Evolutionary conservation across 2,888 invertebrate genomes (phyloP).

Genomic region (Caenorhabditis wallacei): DNA sequence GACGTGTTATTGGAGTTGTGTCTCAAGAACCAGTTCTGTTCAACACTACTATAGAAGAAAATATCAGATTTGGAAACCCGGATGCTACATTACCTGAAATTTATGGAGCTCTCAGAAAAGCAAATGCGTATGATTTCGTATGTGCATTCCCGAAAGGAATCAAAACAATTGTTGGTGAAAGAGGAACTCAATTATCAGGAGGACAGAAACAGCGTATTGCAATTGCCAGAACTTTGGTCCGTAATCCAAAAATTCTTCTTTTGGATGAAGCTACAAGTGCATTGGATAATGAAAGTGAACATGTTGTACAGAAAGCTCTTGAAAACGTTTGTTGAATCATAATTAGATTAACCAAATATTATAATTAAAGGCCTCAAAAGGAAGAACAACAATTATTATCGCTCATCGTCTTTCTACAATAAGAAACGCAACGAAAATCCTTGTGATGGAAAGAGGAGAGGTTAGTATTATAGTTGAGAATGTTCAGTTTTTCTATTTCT

Average conservation of each 20-base stretch:
- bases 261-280: conserved; percentile 71
- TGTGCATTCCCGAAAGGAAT: conserved; percentile 83
- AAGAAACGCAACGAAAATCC: conserved; percentile 84
- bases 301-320: conserved; percentile 84
- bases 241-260: conserved; percentile 65
- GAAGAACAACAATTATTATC: conserved; percentile 84
- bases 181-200: conserved; percentile 84
- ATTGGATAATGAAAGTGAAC: conserved; percentile 75
- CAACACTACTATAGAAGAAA: conserved; percentile 85
- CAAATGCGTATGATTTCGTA: conserved; percentile 84
- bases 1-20: conserved; percentile 84
- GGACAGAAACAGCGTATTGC: conserved; percentile 83
- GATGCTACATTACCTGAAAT: conserved; percentile 70
- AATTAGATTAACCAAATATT: neutral
- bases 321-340: conserved; percentile 84
- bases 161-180: conserved; percentile 84
- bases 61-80: conserved; percentile 83
- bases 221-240: conserved; percentile 67
- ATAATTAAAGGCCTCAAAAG: conserved; percentile 80
- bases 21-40: conserved; percentile 87
- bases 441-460: conserved; percentile 83
- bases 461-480: conserved; percentile 73
- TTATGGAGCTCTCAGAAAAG: conserved; percentile 79
- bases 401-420: conserved; percentile 85
- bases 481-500: neutral